Conservation (phyloP, 2,888 invertebrate genomes). For the Tridacna crocea region DNA sequence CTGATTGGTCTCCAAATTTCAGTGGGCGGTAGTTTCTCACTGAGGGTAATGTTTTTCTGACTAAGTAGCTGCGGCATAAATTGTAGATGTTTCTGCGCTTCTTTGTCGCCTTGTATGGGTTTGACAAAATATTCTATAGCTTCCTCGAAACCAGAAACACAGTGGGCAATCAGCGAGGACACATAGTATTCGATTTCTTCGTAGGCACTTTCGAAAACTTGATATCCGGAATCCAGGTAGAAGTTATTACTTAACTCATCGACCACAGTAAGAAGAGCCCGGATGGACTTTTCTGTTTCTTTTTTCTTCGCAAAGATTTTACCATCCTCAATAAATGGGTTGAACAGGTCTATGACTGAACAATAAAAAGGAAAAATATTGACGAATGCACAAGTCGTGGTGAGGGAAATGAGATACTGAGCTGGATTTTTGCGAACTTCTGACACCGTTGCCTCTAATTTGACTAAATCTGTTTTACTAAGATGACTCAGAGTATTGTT, state of each 20-base stretch:
- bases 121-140: slow-evolving; percentile 68
- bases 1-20: slow-evolving; percentile 71
- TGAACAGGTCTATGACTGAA: slow-evolving; percentile 60
- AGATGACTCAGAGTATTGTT: slow-evolving; percentile 70
- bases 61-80: slow-evolving; percentile 64
- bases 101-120: slow-evolving; percentile 62
- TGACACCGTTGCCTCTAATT: slow-evolving; percentile 61
- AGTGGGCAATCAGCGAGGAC: slow-evolving; percentile 53
- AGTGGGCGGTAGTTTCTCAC: slow-evolving; percentile 62
- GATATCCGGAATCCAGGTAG: slow-evolving; percentile 68
- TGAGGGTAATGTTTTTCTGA: slow-evolving; percentile 67
- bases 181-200: slow-evolving; percentile 62
- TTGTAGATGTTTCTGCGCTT: slow-evolving; percentile 64
- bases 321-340: slow-evolving; percentile 58
- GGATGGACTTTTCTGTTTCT: slow-evolving; percentile 55
- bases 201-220: slow-evolving; percentile 60
- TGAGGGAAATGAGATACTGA: slow-evolving; percentile 52
- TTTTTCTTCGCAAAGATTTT: slow-evolving; percentile 52
- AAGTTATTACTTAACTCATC: slow-evolving; percentile 68
- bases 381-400: slow-evolving; percentile 62
- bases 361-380: slow-evolving; percentile 69
- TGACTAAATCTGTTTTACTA: slow-evolving; percentile 48
- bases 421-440: slow-evolving; percentile 56
- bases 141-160: slow-evolving; percentile 67
- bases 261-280: slow-evolving; percentile 51